Evolutionary conservation across 2,113 vertebrate species (phyloP).

Genomic region (Setophaga petechia): DNA sequence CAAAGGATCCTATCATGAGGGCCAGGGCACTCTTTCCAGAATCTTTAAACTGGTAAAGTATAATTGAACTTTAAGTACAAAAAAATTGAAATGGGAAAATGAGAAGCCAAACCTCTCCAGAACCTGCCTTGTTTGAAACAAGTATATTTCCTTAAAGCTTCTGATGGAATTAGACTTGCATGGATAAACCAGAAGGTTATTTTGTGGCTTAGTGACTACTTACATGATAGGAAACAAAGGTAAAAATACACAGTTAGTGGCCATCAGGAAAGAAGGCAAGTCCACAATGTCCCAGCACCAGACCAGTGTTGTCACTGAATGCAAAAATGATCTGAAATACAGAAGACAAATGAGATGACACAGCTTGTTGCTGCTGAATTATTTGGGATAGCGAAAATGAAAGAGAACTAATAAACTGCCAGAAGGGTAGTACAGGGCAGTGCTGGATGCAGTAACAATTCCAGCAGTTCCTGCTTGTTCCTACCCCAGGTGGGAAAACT

Average conservation of each 20-base stretch:
- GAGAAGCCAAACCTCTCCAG: neutral
- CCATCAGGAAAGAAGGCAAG: neutral
- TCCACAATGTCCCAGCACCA: neutral
- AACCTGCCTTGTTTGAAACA: neutral
- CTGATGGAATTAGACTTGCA: neutral
- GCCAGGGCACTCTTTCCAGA: constrained; percentile 92
- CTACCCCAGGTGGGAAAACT: neutral
- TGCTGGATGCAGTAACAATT: neutral
- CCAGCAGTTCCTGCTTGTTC: neutral
- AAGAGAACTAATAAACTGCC: neutral
- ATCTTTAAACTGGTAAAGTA: constrained; percentile 97
- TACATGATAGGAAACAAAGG: neutral
- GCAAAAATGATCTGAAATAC: neutral
- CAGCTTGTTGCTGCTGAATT: neutral
- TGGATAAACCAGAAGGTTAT: neutral
- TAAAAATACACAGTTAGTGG: neutral
- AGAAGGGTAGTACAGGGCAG: neutral
- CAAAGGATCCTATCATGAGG: constrained; percentile 86
- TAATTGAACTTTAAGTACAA: neutral
- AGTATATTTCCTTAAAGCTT: neutral
- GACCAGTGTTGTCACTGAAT: neutral
- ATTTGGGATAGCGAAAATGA: neutral
- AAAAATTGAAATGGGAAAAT: neutral
- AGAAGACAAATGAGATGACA: neutral
- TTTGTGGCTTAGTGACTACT: neutral